A percentile compares a stretch with the other conserved stretches of the same genome.
phyloP scores from a whole-genome alignment of 2,797 vertebrate genomes.

The Acipenser transmontanus region DNA sequence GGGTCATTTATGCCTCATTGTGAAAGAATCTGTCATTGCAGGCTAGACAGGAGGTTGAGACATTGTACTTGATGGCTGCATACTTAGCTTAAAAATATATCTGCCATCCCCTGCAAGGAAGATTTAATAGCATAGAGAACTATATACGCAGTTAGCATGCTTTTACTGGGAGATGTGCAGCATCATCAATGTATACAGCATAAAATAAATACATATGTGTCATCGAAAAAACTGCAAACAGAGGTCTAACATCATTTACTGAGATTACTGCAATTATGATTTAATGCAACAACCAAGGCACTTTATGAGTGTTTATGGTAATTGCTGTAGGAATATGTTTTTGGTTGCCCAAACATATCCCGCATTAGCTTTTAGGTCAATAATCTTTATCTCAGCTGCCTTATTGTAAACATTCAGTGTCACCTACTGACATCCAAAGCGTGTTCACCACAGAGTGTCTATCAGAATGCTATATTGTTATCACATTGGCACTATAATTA shows the following conservation, averaged over 20 bases:
- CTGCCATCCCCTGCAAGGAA: neutral
- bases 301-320: neutral
- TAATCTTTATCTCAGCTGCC: neutral
- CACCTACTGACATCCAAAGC: neutral
- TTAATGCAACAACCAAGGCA: constrained; percentile 1
- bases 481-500: no score
- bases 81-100: neutral
- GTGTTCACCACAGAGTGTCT: neutral
- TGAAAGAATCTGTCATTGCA: neutral
- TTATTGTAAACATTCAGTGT: neutral
- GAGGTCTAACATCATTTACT: neutral
- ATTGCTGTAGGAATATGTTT: neutral
- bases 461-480: neutral
- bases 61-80: neutral
- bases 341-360: constrained; percentile 4
- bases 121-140: neutral
- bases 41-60: neutral
- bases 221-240: neutral
- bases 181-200: neutral
- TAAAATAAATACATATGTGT: neutral
- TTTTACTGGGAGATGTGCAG: neutral
- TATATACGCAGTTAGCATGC: neutral
- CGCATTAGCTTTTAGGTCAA: neutral
- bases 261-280: constrained; percentile 2
- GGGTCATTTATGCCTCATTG: no score